These are phyloP conservation scores for Harpalus rufipes DNA, from an alignment of 2,888 invertebrate species.

Conservation along the genomic window DNA sequence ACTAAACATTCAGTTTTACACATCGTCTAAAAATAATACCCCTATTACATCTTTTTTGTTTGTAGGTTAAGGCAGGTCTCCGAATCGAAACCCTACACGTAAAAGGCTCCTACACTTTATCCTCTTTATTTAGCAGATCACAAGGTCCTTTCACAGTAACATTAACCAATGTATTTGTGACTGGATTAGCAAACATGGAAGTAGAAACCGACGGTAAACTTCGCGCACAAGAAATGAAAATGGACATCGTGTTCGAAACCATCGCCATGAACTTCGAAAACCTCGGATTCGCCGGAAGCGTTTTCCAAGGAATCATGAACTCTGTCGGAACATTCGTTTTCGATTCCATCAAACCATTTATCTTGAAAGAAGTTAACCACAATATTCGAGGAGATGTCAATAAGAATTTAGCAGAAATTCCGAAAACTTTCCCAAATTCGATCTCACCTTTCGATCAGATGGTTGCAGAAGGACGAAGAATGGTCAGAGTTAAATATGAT, in stretches of 20 bases:
- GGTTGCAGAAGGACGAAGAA: conserved; percentile 85
- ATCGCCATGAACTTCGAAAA: conserved; percentile 91
- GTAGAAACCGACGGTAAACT: conserved; percentile 87
- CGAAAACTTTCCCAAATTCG: conserved; percentile 89
- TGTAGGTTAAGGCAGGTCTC: conserved; percentile 85
- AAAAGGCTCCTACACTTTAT: conserved; percentile 86
- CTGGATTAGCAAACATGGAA: conserved; percentile 84
- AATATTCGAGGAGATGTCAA: conserved; percentile 86
- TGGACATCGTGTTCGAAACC: conserved; percentile 87
- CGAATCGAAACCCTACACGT: conserved; percentile 85
- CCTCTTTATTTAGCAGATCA: conserved; percentile 84
- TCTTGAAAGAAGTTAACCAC: conserved; percentile 73
- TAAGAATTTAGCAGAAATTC: conserved; percentile 82
- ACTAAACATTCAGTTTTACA: too few species aligned
- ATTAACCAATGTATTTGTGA: conserved; percentile 84
- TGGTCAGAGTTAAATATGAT: conserved; percentile 84
- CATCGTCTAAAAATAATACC: too few species aligned
- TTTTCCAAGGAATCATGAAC: conserved; percentile 86
- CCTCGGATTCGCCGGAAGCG: conserved; percentile 86
- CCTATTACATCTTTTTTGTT: conserved; percentile 66
- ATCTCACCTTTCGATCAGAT: conserved; percentile 92
- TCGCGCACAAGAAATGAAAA: conserved; percentile 87
- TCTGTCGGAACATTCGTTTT: conserved; percentile 90
- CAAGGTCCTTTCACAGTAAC: conserved; percentile 89
- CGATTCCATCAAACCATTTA: conserved; percentile 91